These are phyloP conservation scores for Reinhardtius hippoglossoides DNA, from an alignment of 2,113 vertebrate species.

Conservation along the genomic window DNA sequence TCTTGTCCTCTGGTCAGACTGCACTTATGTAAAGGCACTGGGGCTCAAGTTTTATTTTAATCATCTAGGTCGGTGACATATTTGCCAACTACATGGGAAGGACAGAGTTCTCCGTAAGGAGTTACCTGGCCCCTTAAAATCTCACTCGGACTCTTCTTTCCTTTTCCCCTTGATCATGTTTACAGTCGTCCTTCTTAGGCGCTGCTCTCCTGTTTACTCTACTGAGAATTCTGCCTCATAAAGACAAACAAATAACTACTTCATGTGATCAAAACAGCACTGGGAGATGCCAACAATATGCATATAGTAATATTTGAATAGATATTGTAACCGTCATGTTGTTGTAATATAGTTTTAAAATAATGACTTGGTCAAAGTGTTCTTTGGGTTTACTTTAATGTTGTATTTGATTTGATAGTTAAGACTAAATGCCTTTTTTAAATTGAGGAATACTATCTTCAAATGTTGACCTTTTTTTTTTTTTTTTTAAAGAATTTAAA, in stretches of 20 bases:
- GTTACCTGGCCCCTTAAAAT: constrained; percentile 75
- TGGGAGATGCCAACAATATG: neutral
- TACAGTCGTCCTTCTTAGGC: neutral
- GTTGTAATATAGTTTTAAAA: neutral
- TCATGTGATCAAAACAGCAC: no score
- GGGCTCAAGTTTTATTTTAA: constrained; percentile 80
- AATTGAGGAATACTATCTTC: no score
- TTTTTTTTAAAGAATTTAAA: neutral
- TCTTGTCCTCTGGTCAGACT: constrained; percentile 61
- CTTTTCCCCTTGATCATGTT: constrained; percentile 39
- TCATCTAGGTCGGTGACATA: constrained; percentile 80
- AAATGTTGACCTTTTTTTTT: neutral
- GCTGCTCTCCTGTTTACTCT: neutral
- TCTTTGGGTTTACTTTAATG: neutral
- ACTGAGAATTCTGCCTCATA: neutral
- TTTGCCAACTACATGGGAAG: constrained; percentile 77
- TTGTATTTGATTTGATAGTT: no score
- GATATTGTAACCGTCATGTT: neutral
- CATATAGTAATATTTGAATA: neutral
- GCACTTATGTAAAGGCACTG: constrained; percentile 48
- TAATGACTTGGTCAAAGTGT: neutral
- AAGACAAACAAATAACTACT: neutral
- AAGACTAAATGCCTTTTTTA: no score
- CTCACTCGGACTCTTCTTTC: constrained; percentile 33
- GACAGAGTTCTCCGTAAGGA: constrained; percentile 75